Base-by-base conservation (phyloP, 2,888 invertebrate species). In the Neria commutata region DNA sequence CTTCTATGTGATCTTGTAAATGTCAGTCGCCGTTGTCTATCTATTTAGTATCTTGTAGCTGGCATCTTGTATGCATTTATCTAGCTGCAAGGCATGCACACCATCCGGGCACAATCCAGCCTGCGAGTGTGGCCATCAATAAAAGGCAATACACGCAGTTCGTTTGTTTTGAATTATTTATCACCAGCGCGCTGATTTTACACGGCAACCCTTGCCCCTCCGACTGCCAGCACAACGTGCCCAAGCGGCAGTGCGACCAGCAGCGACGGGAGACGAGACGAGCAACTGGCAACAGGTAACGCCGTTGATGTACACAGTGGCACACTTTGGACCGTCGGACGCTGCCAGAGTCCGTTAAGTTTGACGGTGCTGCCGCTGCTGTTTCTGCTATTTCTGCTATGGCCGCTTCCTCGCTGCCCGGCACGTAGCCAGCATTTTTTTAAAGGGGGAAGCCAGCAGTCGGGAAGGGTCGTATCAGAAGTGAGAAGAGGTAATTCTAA, bases 1-100 rank as follows among this genome's bases (percentile, higher is more conserved):
- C n/a, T 49, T 29, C 29, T 49, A 63, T 62, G 61, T 63, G 63
- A 65, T 61, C 57, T 60, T 23, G 61, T 58, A 61, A 61, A 61
- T 65, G 62, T 61, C 62, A 56, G 59, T 63, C 62, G 51, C 54
- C 47, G 56, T 58, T 62, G 51, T 54, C 25, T 49, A 60, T 60
- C 56, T 37, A 4, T 8, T 11, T 37, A n/a, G 37, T 6, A n/a
- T 37, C 62, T 58, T 37, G 37, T n/a, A 37, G 37, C 29, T 6
- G 6, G n/a, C n/a, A 37, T 37, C 37, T 37, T n/a, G n/a, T n/a
- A n/a, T n/a, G n/a, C n/a, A n/a, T n/a, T n/a, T n/a, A n/a, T n/a
- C n/a, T n/a, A n/a, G n/a, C n/a, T n/a, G n/a, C n/a, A n/a, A n/a
- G n/a, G n/a, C n/a, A n/a, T n/a, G n/a, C n/a, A n/a, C n/a, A n/a